Conservation (phyloP, 2,113 vertebrate genomes). For the Lamprologus callipterus region DNA sequence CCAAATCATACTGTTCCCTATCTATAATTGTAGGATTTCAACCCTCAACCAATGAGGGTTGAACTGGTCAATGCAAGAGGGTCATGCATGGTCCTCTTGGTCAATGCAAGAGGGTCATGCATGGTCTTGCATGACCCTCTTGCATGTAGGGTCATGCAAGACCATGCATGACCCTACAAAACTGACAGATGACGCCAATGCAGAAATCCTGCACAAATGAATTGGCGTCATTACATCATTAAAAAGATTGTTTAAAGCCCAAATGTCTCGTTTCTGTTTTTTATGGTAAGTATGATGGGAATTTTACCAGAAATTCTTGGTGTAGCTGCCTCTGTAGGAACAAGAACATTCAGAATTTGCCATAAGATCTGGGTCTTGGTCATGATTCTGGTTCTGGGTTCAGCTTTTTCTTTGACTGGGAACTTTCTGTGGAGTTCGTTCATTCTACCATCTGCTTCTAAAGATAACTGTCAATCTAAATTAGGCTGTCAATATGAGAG, state of each 20-base stretch:
- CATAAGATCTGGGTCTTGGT: neutral
- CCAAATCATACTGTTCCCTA: neutral
- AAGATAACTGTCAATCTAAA: neutral
- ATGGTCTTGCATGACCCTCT: too few relatives aligned
- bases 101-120: too few relatives aligned
- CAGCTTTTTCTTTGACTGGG: neutral
- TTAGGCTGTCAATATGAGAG: neutral
- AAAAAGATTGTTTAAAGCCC: neutral
- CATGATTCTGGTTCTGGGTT: neutral
- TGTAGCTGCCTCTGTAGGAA: neutral
- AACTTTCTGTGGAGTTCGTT: neutral
- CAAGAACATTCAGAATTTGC: neutral
- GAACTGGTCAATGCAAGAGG: too few relatives aligned
- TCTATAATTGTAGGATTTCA: neutral
- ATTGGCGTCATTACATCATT: neutral
- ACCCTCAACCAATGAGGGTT: too few relatives aligned
- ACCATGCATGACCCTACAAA: neutral
- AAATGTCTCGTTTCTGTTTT: neutral
- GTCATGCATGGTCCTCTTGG: too few relatives aligned
- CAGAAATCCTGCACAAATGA: neutral
- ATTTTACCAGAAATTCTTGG: neutral
- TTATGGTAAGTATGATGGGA: neutral
- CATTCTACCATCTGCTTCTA: neutral
- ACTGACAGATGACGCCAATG: neutral
- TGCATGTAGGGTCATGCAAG: too few relatives aligned